Conservation (phyloP, 2,888 invertebrate genomes). For the Pedicia rivosa region DNA sequence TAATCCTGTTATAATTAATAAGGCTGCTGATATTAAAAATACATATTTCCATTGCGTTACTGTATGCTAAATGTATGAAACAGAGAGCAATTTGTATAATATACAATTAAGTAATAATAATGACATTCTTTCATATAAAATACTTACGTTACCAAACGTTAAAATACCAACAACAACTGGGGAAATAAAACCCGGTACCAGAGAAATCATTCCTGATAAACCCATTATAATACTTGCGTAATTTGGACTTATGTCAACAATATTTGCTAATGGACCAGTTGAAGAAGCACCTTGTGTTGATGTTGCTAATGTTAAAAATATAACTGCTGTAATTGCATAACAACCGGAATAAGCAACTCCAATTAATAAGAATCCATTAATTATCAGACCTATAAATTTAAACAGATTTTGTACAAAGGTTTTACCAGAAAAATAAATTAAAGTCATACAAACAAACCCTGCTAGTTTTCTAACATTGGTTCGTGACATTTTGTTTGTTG, state of each 20-base stretch:
- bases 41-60: constrained; percentile 42
- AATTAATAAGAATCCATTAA: constrained; percentile 44
- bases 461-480: constrained; percentile 48
- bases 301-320: constrained; percentile 43
- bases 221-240: constrained; percentile 41
- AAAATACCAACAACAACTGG: constrained; percentile 43
- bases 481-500: constrained; percentile 37
- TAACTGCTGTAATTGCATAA: constrained; percentile 38
- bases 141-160: constrained; percentile 45
- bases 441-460: constrained; percentile 39
- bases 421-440: too few species aligned
- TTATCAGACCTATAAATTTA: constrained; percentile 39
- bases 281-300: constrained; percentile 49
- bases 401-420: constrained; percentile 48
- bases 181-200: constrained; percentile 42
- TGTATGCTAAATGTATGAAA: constrained; percentile 43
- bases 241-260: constrained; percentile 52
- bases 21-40: constrained; percentile 36
- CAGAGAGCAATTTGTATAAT: too few species aligned
- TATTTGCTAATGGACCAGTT: constrained; percentile 45
- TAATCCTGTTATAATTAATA: constrained; percentile 35
- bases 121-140: too few species aligned
- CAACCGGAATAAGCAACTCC: constrained; percentile 46
- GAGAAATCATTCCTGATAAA: constrained; percentile 38
- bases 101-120: too few species aligned